Conservation (phyloP, 2,113 vertebrate species). For the Anoura caudifer region DNA sequence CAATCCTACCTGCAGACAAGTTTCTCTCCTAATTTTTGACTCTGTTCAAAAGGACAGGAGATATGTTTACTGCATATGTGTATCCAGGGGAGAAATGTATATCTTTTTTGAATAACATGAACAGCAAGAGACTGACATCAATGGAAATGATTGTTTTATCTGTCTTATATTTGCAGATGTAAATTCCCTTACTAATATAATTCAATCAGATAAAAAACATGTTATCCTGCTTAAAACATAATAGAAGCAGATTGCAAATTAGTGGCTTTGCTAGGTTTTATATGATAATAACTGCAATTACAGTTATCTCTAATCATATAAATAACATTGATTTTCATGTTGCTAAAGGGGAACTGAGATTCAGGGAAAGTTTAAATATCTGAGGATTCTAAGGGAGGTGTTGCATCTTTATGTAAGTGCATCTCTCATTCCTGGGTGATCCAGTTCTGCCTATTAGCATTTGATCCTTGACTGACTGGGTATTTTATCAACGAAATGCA, state of each 20-base stretch:
- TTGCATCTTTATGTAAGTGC: not conserved
- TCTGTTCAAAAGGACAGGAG: not conserved
- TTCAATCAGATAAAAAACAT: not conserved
- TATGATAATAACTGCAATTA: constrained; percentile 39
- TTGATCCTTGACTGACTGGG: constrained; percentile 21
- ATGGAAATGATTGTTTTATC: not conserved
- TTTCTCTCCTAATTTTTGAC: not conserved
- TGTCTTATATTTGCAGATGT: not conserved
- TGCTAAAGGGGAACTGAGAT: constrained; percentile 37
- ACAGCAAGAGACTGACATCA: not conserved
- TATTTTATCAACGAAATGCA: constrained; percentile 47
- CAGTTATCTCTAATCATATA: constrained; percentile 17
- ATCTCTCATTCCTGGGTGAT: constrained; percentile 24
- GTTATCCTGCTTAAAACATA: not conserved
- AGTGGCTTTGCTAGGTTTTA: constrained; percentile 27
- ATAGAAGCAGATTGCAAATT: constrained; percentile 24
- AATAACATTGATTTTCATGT: constrained; percentile 33
- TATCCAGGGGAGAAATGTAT: not conserved
- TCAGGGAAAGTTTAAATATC: not conserved
- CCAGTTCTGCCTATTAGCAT: not conserved
- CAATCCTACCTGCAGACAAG: not conserved
- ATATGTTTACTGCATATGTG: not conserved
- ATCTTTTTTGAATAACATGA: not conserved
- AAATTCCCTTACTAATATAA: constrained; percentile 19
- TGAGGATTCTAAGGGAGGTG: constrained; percentile 11